Evolutionary conservation across 2,113 vertebrate genomes (phyloP).

Genomic region (Lepisosteus osseus): DNA sequence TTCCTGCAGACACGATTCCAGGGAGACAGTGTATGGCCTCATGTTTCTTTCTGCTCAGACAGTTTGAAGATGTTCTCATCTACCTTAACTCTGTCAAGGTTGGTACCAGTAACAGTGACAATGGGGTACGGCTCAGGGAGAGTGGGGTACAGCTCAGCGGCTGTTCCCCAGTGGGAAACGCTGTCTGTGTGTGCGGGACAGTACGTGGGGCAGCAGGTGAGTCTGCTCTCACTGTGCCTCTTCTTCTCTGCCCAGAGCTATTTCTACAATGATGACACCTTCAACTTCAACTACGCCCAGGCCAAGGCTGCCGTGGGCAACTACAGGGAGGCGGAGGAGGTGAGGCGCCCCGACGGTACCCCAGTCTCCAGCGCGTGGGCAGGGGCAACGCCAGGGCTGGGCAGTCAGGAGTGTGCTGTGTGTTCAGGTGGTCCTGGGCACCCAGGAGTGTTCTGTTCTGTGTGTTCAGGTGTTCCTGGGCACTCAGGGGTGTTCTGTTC

Average conservation of each 20-base stretch:
- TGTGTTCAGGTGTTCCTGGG: slow-evolving; percentile 79
- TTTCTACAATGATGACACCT: slow-evolving; percentile 92
- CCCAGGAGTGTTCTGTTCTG: background rate
- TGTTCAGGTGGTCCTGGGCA: too few relatives aligned
- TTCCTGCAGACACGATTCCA: slow-evolving; percentile 86
- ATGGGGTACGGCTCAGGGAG: too few relatives aligned
- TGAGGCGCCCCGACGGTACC: slow-evolving; percentile 31
- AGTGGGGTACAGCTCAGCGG: too few relatives aligned
- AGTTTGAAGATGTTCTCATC: slow-evolving; percentile 92
- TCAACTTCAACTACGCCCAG: slow-evolving; percentile 97
- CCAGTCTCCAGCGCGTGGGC: too few relatives aligned
- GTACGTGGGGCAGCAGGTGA: too few relatives aligned
- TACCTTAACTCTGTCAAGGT: slow-evolving; percentile 98
- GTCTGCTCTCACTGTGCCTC: background rate
- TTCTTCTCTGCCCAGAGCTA: slow-evolving; percentile 72
- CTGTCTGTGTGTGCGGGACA: background rate
- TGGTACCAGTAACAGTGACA: slow-evolving; percentile 30
- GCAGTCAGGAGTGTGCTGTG: too few relatives aligned
- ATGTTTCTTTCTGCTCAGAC: slow-evolving; percentile 89
- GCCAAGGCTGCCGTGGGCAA: slow-evolving; percentile 89
- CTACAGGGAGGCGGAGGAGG: slow-evolving; percentile 92
- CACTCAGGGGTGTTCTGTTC: too few relatives aligned
- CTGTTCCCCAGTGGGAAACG: background rate
- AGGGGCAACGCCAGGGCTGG: too few relatives aligned
- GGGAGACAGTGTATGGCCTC: slow-evolving; percentile 97